A percentile compares a stretch with the other conserved stretches of the same genome.
Conservation (phyloP, 1,140 invertebrate genomes). For the Macrobrachium nipponense region DNA sequence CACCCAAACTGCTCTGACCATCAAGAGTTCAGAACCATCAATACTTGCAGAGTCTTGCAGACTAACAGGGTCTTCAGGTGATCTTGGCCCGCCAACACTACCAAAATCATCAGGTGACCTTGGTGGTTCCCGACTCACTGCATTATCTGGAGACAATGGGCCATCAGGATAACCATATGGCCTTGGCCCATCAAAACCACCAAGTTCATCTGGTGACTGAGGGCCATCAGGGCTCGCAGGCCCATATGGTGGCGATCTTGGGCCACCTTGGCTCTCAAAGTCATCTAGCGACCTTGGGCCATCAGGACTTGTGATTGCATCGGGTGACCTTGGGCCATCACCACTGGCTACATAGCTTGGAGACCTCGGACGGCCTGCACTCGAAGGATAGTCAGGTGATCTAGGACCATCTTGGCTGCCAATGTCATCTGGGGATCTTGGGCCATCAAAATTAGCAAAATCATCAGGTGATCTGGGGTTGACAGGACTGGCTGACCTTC, state of each 20-base stretch:
- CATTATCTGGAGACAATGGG: not conserved
- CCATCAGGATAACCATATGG: not conserved
- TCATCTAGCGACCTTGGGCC: not conserved
- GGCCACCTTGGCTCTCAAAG: not conserved
- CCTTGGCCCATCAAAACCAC: not conserved
- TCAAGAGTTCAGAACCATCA: not conserved
- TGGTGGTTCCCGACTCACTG: not conserved
- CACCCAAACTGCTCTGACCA: not conserved
- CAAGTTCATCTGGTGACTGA: not conserved
- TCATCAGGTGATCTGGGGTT: not conserved
- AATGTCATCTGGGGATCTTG: not conserved
- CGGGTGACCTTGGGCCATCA: conserved; percentile 5
- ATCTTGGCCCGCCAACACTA: not conserved
- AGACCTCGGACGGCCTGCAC: not conserved
- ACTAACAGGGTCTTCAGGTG: not conserved
- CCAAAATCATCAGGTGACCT: not conserved
- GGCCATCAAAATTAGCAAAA: not conserved
- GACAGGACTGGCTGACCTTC: not conserved
- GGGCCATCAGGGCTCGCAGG: not conserved
- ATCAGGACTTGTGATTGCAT: not conserved
- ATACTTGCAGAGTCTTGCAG: not conserved
- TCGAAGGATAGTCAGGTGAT: not conserved
- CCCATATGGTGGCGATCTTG: conserved; percentile 1
- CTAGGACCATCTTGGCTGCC: no score
- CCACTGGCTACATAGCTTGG: not conserved